These are phyloP conservation scores for Augiades crinisus DNA, from an alignment of 2,888 invertebrate species.

Conservation along the genomic window DNA sequence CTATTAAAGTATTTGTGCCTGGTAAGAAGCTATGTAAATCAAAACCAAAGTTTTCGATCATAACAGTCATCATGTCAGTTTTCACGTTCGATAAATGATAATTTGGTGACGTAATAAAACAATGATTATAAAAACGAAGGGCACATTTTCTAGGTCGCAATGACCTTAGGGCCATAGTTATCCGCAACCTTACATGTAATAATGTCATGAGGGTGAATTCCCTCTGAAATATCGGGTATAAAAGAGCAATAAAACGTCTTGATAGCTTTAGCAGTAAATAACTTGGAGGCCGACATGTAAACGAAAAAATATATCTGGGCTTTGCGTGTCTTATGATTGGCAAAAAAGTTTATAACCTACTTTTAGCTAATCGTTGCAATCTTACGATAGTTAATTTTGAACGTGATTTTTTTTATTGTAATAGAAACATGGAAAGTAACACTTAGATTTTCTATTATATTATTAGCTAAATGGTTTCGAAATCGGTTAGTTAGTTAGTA, in stretches of 20 bases:
- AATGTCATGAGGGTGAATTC: slow-evolving; percentile 8
- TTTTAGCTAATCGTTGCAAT: not conserved
- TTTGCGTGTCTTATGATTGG: not conserved
- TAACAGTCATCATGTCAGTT: no score
- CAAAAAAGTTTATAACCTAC: not conserved
- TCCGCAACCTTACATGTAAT: slow-evolving; percentile 8
- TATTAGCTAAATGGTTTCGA: no score
- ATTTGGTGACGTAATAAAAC: no score
- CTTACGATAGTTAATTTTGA: not conserved
- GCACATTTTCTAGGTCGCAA: not conserved
- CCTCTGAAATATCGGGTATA: slow-evolving; percentile 8
- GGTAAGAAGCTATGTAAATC: no score
- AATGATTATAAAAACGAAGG: no score
- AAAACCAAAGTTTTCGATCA: no score
- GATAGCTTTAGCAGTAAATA: slow-evolving; percentile 13
- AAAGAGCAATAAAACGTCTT: slow-evolving; percentile 17
- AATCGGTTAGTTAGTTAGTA: no score
- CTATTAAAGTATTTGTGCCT: no score
- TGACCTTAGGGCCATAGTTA: not conserved
- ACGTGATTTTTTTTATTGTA: not conserved
- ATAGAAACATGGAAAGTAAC: no score
- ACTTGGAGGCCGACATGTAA: not conserved
- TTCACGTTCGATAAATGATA: no score
- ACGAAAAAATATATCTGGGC: not conserved
- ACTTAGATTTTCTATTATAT: no score